Conservation (phyloP, 2,888 invertebrate species). For the Tetanocera ferruginea region DNA sequence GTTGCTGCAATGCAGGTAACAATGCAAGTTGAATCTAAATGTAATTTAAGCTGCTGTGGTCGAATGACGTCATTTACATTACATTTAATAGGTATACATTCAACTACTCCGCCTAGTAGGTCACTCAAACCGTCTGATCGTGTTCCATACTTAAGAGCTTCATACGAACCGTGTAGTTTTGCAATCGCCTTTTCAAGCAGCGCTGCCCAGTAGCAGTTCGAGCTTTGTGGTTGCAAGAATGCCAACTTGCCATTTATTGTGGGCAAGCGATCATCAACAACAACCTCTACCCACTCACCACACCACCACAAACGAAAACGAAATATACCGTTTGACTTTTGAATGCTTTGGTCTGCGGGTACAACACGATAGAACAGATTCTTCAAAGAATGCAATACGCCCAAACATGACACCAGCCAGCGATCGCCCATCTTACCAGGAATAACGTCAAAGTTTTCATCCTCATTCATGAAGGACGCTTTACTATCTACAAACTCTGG, state of each 20-base stretch:
- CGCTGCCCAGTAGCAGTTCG: conserved; percentile 90
- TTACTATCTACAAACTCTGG: conserved; percentile 75
- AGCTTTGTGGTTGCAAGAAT: conserved; percentile 85
- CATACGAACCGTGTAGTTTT: conserved; percentile 95
- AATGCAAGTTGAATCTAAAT: conserved; percentile 86
- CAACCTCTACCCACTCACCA: conserved; percentile 91
- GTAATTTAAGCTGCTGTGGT: conserved; percentile 74
- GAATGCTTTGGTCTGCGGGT: conserved; percentile 89
- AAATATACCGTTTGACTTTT: conserved; percentile 81
- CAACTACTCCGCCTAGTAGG: conserved; percentile 90
- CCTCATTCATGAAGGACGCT: conserved; percentile 72
- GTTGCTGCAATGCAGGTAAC: conserved; percentile 79
- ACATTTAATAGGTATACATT: conserved; percentile 81
- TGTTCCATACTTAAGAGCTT: conserved; percentile 93
- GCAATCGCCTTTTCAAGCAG: conserved; percentile 93
- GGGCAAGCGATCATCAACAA: conserved; percentile 90
- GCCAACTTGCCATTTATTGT: conserved; percentile 89
- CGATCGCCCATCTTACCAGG: conserved; percentile 93
- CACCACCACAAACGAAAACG: conserved; percentile 95
- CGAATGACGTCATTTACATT: conserved; percentile 75
- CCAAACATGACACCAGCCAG: conserved; percentile 91
- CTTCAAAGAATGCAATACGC: conserved; percentile 85
- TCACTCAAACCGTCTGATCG: conserved; percentile 89
- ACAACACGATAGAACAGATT: conserved; percentile 92
- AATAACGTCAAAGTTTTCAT: conserved; percentile 83